Evolutionary conservation across 2,113 vertebrate genomes (phyloP).

Genomic region (Tamias sibiricus): DNA sequence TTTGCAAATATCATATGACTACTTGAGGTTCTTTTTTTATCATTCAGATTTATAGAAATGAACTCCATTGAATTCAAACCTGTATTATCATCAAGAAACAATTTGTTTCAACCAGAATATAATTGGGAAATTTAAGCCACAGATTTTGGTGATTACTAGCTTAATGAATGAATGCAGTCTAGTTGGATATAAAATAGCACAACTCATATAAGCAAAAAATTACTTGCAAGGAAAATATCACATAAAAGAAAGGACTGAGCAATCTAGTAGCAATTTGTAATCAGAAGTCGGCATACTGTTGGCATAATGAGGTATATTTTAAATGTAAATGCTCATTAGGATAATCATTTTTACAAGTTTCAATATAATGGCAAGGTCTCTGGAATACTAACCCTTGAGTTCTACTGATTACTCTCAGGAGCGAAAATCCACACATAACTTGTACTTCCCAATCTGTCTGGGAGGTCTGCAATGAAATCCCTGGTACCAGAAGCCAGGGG

Average conservation of each 20-base stretch:
- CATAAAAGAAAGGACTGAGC: background rate
- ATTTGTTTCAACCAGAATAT: constrained; percentile 35
- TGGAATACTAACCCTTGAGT: background rate
- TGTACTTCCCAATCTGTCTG: background rate
- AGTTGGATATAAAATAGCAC: background rate
- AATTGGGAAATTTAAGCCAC: constrained; percentile 46
- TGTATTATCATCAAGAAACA: constrained; percentile 21
- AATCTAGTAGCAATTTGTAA: background rate
- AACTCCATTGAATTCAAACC: background rate
- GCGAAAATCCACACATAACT: background rate
- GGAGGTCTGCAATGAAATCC: background rate
- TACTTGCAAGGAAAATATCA: constrained; percentile 21
- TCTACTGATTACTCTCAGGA: background rate
- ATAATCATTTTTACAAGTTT: constrained; percentile 32
- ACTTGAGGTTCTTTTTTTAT: background rate
- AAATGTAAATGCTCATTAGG: background rate
- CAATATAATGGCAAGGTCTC: background rate
- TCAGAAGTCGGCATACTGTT: constrained; percentile 7
- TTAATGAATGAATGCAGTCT: constrained; percentile 41
- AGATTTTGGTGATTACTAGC: constrained; percentile 36
- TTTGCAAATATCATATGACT: constrained; percentile 24
- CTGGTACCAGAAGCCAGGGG: background rate
- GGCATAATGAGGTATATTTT: constrained; percentile 30
- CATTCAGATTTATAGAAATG: background rate
- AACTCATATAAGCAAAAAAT: constrained; percentile 42